phyloP scores from a whole-genome alignment of 2,888 invertebrate genomes.

The Drosophila falleni region DNA sequence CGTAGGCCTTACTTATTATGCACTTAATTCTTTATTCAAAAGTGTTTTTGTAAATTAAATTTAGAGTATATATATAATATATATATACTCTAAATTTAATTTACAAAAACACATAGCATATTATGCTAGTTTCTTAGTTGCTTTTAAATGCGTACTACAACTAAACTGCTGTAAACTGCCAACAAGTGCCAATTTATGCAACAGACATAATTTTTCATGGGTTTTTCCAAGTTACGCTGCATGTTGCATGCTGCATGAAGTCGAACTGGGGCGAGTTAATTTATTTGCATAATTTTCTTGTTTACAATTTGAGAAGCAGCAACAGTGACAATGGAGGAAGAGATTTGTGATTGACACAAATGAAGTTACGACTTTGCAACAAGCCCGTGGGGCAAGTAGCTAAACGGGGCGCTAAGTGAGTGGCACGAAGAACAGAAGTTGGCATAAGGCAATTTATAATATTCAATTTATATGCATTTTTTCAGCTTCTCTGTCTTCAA shows the following conservation, averaged over 20 bases:
- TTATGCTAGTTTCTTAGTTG: conserved; percentile 2
- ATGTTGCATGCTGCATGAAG: conserved; percentile 25
- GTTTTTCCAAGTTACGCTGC: conserved; percentile 20
- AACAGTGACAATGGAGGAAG: conserved; percentile 27
- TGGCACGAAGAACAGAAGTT: conserved; percentile 58
- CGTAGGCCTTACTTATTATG: no score
- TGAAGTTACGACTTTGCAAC: conserved; percentile 79
- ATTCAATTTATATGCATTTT: conserved; percentile 83
- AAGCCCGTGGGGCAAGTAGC: conserved; percentile 33
- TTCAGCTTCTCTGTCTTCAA: conserved; percentile 6
- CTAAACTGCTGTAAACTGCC: conserved; percentile 20
- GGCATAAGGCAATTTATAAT: conserved; percentile 78
- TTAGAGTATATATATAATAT: not conserved
- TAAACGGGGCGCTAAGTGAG: conserved; percentile 50
- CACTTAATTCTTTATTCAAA: no score
- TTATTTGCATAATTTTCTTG: conserved; percentile 83
- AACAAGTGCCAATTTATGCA: conserved; percentile 25
- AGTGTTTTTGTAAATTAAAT: not conserved
- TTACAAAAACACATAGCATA: no score
- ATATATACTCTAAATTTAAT: no score
- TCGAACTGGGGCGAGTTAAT: conserved; percentile 48
- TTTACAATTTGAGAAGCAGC: conserved; percentile 75
- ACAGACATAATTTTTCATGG: conserved; percentile 46
- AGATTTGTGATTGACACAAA: conserved; percentile 81
- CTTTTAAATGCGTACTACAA: conserved; percentile 39